Evolutionary conservation across 2,888 invertebrate species (phyloP), one percentile per base, ranked within the genome.

Genomic region (Hirtodrosophila cameraria): DNA sequence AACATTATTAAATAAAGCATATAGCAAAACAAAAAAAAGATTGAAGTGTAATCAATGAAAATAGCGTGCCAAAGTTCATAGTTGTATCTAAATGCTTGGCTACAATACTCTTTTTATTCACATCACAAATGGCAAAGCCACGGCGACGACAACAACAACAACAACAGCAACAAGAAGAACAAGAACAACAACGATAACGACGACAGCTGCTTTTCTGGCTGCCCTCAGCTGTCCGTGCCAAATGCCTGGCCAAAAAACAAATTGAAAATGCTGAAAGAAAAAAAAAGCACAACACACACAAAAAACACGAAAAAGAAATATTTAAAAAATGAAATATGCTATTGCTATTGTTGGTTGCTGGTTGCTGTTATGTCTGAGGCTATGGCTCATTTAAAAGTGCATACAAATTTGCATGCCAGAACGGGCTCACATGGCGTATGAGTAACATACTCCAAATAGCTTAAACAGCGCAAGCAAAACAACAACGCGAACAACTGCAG

Each of bases 391-490:
- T 86, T 85, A 67, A 72, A 71, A 70, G 53, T 61, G 62, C 69
- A 82, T 76, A 61, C 74, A 48, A 74, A 83, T 59, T 68, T 59
- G 58, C 62, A 66, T 54, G 63, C 55, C 33, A 54, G 36, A 55
- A 41, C 25, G 49, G 54, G 63, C 48, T 48, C 58, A 71, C 61
- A 41, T 61, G 73, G 86, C 82, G 83, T 85, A 82, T 82, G 82
- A 85, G 87, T 85, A 87, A 82, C 81, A 84, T 63, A 86, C 83
- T 81, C 82, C 69, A 74, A 86, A 81, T 83, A 57, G 67, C 79
- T 54, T 31, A 60, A 41, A 53, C 62, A 74, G 71, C 60, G 71
- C 60, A 71, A 53, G 35, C 48, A 58, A 43, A 36, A 48, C 31
- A 65, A 27, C 27, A 28, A 59, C 36, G 30, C 58, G 61, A 85